Conservation (phyloP, 1,140 invertebrate species). For the Ectropis grisescens region DNA sequence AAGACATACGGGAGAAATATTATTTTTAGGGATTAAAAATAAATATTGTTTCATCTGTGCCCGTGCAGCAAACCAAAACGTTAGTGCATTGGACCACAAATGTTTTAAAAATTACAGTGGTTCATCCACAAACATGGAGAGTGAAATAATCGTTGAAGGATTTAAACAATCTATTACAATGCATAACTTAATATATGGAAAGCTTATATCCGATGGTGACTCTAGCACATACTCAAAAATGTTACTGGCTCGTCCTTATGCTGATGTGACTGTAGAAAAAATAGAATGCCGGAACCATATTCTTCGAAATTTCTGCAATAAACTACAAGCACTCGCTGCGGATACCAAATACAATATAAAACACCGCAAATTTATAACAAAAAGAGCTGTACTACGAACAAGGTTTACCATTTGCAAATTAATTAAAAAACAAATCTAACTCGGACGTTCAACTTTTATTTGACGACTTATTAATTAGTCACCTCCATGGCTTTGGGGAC, state of each 20-base stretch:
- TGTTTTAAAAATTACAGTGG: slow-evolving; percentile 29
- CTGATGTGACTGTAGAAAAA: slow-evolving; percentile 19
- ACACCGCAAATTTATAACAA: too few relatives aligned
- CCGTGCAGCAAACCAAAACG: slow-evolving; percentile 9
- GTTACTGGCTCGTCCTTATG: slow-evolving; percentile 20
- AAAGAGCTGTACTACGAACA: too few relatives aligned
- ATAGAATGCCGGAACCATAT: slow-evolving; percentile 37
- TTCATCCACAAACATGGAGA: slow-evolving; percentile 41
- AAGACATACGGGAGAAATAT: slow-evolving; percentile 1
- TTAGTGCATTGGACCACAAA: slow-evolving; percentile 2
- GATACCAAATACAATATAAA: slow-evolving; percentile 1
- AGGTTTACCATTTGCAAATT: too few relatives aligned
- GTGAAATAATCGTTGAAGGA: slow-evolving; percentile 37
- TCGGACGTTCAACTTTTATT: too few relatives aligned
- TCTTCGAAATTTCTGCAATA: slow-evolving; percentile 25
- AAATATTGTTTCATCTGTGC: slow-evolving; percentile 29
- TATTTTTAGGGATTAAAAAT: slow-evolving; percentile 20
- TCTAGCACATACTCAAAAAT: slow-evolving; percentile 23
- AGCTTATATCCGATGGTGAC: slow-evolving; percentile 20
- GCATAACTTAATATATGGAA: slow-evolving; percentile 36
- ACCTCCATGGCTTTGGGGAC: too few relatives aligned
- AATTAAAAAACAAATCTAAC: too few relatives aligned
- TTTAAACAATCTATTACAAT: slow-evolving; percentile 29
- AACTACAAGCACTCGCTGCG: background rate
- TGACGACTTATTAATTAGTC: too few relatives aligned